A percentile compares a stretch with the other conserved stretches of the same genome.
Evolutionary conservation across 2,113 vertebrate species (phyloP).

Genomic region (Platysternon megacephalum): DNA sequence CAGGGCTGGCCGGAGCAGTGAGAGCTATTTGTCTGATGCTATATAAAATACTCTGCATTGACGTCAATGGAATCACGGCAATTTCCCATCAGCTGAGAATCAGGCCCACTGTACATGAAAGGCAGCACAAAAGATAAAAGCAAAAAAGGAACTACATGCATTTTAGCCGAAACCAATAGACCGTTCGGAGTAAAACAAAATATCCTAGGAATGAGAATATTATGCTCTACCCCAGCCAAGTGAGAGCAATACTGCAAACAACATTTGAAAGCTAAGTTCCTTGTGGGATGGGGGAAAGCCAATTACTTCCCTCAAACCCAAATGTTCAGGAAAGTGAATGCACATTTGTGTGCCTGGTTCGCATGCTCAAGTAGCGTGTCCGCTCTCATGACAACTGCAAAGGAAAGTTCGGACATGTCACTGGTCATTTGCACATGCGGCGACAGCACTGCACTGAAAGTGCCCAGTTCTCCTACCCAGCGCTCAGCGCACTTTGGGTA

Average conservation of each 20-base stretch:
- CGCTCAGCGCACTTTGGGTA: neutral
- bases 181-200: neutral
- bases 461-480: neutral
- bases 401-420: neutral
- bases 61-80: neutral
- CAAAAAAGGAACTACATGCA: rapidly evolving
- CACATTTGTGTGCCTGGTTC: neutral
- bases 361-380: neutral
- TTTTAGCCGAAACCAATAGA: neutral
- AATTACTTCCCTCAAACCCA: neutral
- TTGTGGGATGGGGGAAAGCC: neutral
- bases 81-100: neutral
- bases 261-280: neutral
- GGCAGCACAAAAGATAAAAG: neutral
- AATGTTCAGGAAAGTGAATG: neutral
- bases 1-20: neutral
- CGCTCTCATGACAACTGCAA: neutral
- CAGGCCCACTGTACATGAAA: rapidly evolving
- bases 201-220: neutral
- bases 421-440: neutral
- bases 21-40: rapidly evolving
- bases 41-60: neutral
- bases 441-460: neutral
- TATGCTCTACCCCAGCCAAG: neutral
- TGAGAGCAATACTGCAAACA: neutral